These are phyloP conservation scores for Drosophila bocki DNA, from an alignment of 1,140 invertebrate species.

Conservation along the genomic window DNA sequence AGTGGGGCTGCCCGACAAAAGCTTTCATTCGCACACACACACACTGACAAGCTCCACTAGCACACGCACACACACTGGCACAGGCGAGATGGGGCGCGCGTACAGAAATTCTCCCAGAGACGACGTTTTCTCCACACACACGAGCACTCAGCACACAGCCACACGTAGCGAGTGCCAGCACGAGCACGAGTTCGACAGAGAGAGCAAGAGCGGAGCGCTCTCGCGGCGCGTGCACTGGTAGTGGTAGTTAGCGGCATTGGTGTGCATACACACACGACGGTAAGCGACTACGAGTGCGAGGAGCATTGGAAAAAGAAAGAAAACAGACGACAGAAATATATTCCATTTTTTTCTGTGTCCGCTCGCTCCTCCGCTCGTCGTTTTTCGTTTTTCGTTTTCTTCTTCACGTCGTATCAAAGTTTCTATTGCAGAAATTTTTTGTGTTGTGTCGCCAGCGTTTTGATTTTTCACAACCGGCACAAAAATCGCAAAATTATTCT, in stretches of 20 bases:
- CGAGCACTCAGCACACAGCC: conserved; percentile 7
- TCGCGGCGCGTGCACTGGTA: conserved; percentile 36
- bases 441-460: conserved; percentile 66
- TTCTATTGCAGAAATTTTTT: conserved; percentile 85
- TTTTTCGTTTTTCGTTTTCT: conserved; percentile 69
- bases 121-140: conserved; percentile 26
- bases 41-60: conserved; percentile 22
- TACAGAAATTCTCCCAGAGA: conserved; percentile 44
- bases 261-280: conserved; percentile 72
- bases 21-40: conserved; percentile 48
- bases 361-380: conserved; percentile 73
- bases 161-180: conserved; percentile 38
- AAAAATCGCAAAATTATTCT: conserved; percentile 73
- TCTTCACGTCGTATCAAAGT: conserved; percentile 85
- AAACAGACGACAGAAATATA: conserved; percentile 83
- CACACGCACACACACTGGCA: conserved; percentile 17
- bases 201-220: conserved; percentile 36
- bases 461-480: conserved; percentile 55
- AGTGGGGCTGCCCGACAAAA: conserved; percentile 45
- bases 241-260: conserved; percentile 62
- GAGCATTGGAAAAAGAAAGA: conserved; percentile 85
- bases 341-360: conserved; percentile 79
- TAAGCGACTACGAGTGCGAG: conserved; percentile 77
- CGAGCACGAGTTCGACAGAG: conserved; percentile 48
- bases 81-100: conserved; percentile 52